Conservation (phyloP, 1,140 invertebrate species). For the Heliconius melpomene region DNA sequence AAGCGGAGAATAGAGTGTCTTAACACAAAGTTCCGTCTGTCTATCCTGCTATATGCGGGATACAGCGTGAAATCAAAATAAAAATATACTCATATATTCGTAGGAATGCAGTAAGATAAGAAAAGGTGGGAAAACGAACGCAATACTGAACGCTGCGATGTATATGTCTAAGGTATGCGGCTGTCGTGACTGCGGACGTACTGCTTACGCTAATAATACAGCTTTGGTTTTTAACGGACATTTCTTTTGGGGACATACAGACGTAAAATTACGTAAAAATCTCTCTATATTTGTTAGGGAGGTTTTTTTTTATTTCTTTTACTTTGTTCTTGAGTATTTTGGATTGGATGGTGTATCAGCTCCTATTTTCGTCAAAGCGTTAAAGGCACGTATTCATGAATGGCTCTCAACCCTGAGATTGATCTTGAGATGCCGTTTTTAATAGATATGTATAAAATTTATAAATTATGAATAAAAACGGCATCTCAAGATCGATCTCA, state of each 20-base stretch:
- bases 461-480: no score
- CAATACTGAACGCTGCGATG: constrained; percentile 78
- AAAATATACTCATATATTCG: constrained; percentile 54
- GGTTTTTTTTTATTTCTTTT: no score
- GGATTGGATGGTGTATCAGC: no score
- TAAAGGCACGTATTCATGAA: no score
- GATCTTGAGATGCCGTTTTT: no score
- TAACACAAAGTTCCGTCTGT: not conserved
- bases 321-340: no score
- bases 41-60: not conserved
- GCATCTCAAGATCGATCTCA: no score
- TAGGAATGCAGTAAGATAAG: constrained; percentile 81
- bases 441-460: no score
- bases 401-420: no score
- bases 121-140: constrained; percentile 73
- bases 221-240: constrained; percentile 21
- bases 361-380: no score
- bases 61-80: not conserved
- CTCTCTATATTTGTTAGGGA: not conserved
- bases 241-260: constrained; percentile 1
- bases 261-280: not conserved
- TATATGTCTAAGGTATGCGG: constrained; percentile 79
- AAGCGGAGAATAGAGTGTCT: not conserved
- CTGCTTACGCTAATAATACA: constrained; percentile 35
- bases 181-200: constrained; percentile 49